phyloP scores from a whole-genome alignment of 2,113 vertebrate species.

The Hassar affinis region DNA sequence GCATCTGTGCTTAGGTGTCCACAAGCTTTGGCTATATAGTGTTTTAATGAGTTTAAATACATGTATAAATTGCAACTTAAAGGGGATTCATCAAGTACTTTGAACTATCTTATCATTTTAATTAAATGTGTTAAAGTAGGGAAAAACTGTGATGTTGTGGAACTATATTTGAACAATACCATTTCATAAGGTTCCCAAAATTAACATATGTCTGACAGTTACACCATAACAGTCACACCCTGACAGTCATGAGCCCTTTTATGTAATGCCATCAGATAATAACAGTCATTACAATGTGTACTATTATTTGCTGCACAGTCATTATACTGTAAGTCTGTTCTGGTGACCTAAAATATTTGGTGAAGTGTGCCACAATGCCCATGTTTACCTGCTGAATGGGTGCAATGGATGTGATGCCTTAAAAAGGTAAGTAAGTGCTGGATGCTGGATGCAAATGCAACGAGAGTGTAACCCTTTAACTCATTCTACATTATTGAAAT shows the following conservation, averaged over 20 bases:
- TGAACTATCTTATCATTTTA: not conserved
- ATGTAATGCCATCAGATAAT: conserved; percentile 33
- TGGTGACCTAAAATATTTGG: conserved; percentile 26
- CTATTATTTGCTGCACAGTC: conserved; percentile 36
- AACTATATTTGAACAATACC: not conserved
- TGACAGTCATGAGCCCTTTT: not conserved
- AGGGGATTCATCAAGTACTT: not conserved
- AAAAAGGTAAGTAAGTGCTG: not conserved
- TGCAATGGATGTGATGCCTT: not conserved
- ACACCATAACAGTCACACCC: conserved; percentile 33
- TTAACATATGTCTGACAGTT: not conserved
- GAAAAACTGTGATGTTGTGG: not conserved
- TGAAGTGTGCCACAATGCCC: not conserved
- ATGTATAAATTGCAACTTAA: not conserved
- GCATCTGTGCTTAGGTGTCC: not conserved
- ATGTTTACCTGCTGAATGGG: not conserved
- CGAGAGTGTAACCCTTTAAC: not conserved
- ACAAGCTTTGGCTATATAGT: not conserved
- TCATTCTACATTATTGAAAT: not conserved
- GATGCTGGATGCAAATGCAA: not conserved
- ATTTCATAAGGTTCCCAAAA: not conserved
- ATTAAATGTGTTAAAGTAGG: not conserved
- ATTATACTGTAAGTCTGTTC: conserved; percentile 32
- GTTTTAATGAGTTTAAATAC: not conserved
- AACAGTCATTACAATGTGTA: conserved; percentile 36